Percentiles rank a stretch among this genome's conserved stretches.
Evolutionary conservation across 2,888 invertebrate species (phyloP).

Genomic region (Agonopterix alstromeriana): DNA sequence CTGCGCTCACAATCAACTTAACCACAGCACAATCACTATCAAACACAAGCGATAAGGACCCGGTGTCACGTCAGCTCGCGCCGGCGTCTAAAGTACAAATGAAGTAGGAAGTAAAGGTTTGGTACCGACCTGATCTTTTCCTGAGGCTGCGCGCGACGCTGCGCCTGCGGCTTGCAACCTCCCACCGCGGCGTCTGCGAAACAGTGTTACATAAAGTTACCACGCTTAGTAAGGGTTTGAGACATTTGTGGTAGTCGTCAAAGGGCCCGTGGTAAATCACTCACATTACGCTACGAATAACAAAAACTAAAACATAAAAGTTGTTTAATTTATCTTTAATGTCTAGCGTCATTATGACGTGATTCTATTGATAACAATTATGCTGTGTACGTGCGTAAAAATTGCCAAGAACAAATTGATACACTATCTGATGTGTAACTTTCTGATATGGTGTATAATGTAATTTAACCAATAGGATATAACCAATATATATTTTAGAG

Average conservation of each 20-base stretch:
- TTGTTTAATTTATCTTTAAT: no score
- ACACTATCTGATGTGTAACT: no score
- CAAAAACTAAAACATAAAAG: no score
- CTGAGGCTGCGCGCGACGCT: slow-evolving; percentile 49
- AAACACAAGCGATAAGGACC: slow-evolving; percentile 11
- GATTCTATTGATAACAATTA: no score
- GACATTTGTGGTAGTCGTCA: not conserved
- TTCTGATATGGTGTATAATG: no score
- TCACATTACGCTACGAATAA: no score
- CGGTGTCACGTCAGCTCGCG: slow-evolving; percentile 34
- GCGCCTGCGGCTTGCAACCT: slow-evolving; percentile 54
- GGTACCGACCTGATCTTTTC: slow-evolving; percentile 62
- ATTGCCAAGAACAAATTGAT: no score
- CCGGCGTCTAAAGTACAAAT: slow-evolving; percentile 43
- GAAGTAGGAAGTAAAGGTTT: slow-evolving; percentile 44
- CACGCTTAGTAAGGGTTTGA: not conserved
- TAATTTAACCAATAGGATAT: no score
- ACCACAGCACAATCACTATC: slow-evolving; percentile 8
- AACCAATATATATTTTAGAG: no score
- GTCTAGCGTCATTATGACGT: no score
- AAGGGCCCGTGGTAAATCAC: no score
- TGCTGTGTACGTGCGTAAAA: no score
- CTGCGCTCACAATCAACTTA: slow-evolving; percentile 6
- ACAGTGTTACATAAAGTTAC: slow-evolving; percentile 55
- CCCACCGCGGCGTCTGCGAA: slow-evolving; percentile 61